Percentiles rank a stretch among this genome's conserved stretches.
Evolutionary conservation across 2,888 invertebrate species (phyloP).

Genomic region (Ichneumoninae sp.): DNA sequence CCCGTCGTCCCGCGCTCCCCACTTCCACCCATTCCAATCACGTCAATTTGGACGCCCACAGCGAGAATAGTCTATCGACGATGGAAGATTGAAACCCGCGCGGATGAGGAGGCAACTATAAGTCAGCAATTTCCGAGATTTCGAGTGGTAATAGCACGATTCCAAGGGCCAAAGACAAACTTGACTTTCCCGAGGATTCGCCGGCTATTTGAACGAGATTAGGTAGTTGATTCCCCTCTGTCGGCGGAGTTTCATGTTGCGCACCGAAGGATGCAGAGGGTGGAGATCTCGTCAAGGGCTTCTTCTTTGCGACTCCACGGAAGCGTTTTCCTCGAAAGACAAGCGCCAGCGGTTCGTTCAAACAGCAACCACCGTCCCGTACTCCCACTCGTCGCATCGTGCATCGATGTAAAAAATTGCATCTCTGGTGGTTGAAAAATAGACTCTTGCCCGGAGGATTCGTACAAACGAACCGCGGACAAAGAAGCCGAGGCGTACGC

Average conservation of each 20-base stretch:
- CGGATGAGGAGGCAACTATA: neutral
- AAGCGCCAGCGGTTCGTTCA: neutral
- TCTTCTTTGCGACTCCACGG: neutral
- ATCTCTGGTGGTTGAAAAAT: neutral
- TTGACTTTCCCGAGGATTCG: slow-evolving; percentile 5
- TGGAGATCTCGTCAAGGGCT: neutral
- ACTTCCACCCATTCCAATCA: neutral
- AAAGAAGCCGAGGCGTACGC: neutral
- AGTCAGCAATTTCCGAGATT: neutral
- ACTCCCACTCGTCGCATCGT: neutral
- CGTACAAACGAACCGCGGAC: neutral
- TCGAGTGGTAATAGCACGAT: slow-evolving; percentile 11
- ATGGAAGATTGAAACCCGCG: neutral
- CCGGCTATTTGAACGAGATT: slow-evolving; percentile 39
- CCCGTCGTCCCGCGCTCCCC: no score
- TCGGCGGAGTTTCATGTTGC: slow-evolving; percentile 7
- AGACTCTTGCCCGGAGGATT: neutral
- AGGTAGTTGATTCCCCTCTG: neutral
- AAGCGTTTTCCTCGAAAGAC: neutral
- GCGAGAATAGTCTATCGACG: neutral
- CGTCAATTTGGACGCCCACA: neutral
- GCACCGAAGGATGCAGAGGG: neutral
- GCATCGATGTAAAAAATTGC: neutral
- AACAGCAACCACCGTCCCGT: neutral
- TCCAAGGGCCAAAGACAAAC: slow-evolving; percentile 23